Base-by-base conservation (phyloP, 1,140 invertebrate genomes). In the Pteromalus puparum region DNA sequence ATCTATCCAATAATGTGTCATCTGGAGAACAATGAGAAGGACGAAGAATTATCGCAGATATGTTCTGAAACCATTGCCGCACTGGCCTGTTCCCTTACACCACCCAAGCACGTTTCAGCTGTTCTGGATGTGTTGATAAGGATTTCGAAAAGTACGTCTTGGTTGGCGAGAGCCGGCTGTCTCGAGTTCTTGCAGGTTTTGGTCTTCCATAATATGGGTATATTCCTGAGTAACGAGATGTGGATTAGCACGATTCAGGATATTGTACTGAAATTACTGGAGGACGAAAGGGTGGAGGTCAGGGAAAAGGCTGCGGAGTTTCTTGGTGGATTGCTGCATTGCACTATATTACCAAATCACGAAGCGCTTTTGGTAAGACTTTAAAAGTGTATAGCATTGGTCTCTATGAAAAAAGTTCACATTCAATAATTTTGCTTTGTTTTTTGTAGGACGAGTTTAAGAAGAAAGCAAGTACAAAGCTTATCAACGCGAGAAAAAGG, bases 301-400 rank as follows among this genome's bases (percentile, higher is more conserved):
- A 94, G 97, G 83, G 95, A 97, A 89, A 95, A 95, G 86, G 97
- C 98, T 28, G 95, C 96, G 2, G 95, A 96, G 87, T 95, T 98
- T 26, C 93, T 99, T 1, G 96, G 97, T 86, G 98, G 98, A 46
- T 93, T 99, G 46, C 94, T 99, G 86, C 98, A 98, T 90, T 98
- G 97, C 90, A 95, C 95, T 38, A 97, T 97, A 87, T 93, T 98
- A 67, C 91, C 92, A 2, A 89, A 95, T 84, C 94, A 95, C 67
- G 92, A 94, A 73, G 87, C 91, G 65, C 93, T 96, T 67, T 89
- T 96, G 90, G 95, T 93, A 89, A 88, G 65, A 46, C 65, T n/a
- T 30, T 7, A 7, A 18, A 6, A 34, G n/a, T 21, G 7, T 1
- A 34, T 73, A 34, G 13, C 7, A 48, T 48, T 1, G 13, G 13